Percentiles rank a stretch among this genome's conserved stretches.
Evolutionary conservation across 2,888 invertebrate genomes (phyloP).

Genomic region (Caenorhabditis wallacei): DNA sequence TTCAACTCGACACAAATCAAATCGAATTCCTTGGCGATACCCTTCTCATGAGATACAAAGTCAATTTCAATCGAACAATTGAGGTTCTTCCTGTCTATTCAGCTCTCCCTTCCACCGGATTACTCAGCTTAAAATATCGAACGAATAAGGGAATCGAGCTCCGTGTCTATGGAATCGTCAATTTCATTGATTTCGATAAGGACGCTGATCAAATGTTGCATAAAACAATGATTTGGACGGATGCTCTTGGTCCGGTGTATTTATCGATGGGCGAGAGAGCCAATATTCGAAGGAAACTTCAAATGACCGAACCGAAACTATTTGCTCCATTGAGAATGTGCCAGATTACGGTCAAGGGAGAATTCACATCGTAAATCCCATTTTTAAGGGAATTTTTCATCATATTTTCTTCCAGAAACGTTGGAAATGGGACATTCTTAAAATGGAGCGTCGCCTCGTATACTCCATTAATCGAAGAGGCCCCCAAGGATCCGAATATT

Average conservation of each 20-base stretch:
- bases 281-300: slow-evolving; percentile 32
- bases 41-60: slow-evolving; percentile 42
- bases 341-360: slow-evolving; percentile 39
- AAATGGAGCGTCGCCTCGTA: slow-evolving; percentile 44
- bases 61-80: neutral
- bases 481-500: slow-evolving; percentile 33
- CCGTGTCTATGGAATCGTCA: slow-evolving; percentile 29
- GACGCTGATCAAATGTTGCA: neutral
- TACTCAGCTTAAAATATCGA: slow-evolving; percentile 40
- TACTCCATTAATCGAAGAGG: slow-evolving; percentile 43
- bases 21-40: slow-evolving; percentile 6
- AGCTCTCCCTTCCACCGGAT: slow-evolving; percentile 29
- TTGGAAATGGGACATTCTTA: slow-evolving; percentile 9
- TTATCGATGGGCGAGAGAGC: slow-evolving; percentile 25
- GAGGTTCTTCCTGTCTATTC: slow-evolving; percentile 39
- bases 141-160: slow-evolving; percentile 46
- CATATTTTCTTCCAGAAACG: slow-evolving; percentile 23
- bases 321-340: slow-evolving; percentile 48
- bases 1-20: neutral
- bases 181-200: slow-evolving; percentile 34
- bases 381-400: neutral
- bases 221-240: slow-evolving; percentile 47
- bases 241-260: slow-evolving; percentile 52
- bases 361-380: slow-evolving; percentile 28
- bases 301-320: neutral